phyloP scores from a whole-genome alignment of 2,113 vertebrate species.

The Triplophysa siluroides region DNA sequence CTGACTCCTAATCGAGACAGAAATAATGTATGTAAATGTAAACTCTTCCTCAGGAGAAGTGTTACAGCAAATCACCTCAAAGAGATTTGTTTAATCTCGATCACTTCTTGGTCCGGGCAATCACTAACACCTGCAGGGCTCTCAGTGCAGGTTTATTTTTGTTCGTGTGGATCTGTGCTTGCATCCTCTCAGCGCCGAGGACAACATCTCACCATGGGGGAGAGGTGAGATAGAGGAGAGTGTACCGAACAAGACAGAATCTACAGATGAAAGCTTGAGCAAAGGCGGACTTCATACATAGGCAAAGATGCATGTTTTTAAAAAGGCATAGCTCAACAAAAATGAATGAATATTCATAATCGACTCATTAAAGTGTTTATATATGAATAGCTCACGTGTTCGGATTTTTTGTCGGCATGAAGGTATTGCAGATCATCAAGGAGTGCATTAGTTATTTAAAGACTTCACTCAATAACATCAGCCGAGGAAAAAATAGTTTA shows the following conservation, averaged over 20 bases:
- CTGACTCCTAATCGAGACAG: slow-evolving; percentile 35
- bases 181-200: slow-evolving; percentile 2
- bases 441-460: not conserved
- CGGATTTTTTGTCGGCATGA: not conserved
- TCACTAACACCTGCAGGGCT: slow-evolving; percentile 50
- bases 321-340: not conserved
- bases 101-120: slow-evolving; percentile 52
- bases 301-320: not conserved
- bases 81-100: slow-evolving; percentile 59
- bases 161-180: slow-evolving; percentile 52
- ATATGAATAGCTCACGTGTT: too few relatives aligned
- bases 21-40: slow-evolving; percentile 61
- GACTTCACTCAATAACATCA: too few relatives aligned
- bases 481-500: too few relatives aligned
- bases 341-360: too few relatives aligned
- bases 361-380: too few relatives aligned
- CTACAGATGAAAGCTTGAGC: not conserved
- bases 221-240: not conserved
- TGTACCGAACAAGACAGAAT: not conserved
- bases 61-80: slow-evolving; percentile 55
- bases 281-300: not conserved
- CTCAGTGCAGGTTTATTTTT: slow-evolving; percentile 55
- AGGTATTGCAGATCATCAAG: not conserved
- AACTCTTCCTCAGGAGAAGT: slow-evolving; percentile 50
- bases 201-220: slow-evolving; percentile 3